Percentiles rank a stretch among this genome's conserved stretches.
These are phyloP conservation scores for Notodonta dromedarius DNA, from an alignment of 2,888 invertebrate species.

Conservation along the genomic window DNA sequence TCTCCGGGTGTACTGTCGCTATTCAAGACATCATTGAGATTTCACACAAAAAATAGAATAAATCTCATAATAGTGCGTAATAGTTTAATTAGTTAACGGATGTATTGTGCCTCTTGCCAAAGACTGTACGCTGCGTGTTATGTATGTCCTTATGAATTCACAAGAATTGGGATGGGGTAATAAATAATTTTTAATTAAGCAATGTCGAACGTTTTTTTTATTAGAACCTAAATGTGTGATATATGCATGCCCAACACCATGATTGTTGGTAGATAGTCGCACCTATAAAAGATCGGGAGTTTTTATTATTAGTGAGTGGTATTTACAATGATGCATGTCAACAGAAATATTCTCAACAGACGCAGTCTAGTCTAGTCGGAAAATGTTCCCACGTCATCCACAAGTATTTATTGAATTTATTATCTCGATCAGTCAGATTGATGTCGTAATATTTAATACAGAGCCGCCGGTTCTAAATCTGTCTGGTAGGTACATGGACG, in stretches of 20 bases:
- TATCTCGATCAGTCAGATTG: background rate
- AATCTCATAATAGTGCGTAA: slow-evolving; percentile 9
- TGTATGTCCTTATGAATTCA: background rate
- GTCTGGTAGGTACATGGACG: slow-evolving; percentile 33
- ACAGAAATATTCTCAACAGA: too few relatives aligned
- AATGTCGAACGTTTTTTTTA: too few relatives aligned
- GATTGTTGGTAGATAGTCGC: too few relatives aligned
- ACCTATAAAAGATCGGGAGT: too few relatives aligned
- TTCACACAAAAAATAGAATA: slow-evolving; percentile 75
- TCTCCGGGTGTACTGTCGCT: slow-evolving; percentile 84
- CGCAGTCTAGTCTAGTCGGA: too few relatives aligned
- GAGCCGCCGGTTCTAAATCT: slow-evolving; percentile 30
- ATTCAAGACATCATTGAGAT: slow-evolving; percentile 63
- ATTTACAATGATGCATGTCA: too few relatives aligned
- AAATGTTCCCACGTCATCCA: background rate
- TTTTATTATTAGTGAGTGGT: too few relatives aligned
- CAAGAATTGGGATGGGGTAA: background rate
- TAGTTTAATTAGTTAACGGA: slow-evolving; percentile 2
- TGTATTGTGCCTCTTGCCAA: background rate
- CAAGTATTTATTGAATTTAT: background rate
- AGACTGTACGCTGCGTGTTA: background rate
- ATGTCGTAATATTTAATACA: slow-evolving; percentile 2
- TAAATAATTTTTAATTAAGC: background rate
- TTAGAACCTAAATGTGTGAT: too few relatives aligned
- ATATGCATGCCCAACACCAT: too few relatives aligned